These are phyloP conservation scores for Sisor rabdophorus DNA, from an alignment of 2,113 vertebrate species.

Conservation along the genomic window DNA sequence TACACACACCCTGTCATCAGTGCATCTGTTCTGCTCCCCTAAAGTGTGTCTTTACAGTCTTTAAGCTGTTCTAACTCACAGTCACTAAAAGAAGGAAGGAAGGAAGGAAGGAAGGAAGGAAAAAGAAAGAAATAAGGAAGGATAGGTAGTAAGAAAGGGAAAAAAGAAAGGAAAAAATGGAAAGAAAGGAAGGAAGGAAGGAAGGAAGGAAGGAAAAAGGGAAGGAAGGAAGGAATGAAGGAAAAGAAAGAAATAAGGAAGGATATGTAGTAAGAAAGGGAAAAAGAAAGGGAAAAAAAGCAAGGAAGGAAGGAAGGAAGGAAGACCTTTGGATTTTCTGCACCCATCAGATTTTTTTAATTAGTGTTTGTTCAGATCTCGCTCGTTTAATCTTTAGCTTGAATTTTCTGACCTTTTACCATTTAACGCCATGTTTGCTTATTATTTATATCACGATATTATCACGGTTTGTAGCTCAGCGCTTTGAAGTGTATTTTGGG, in stretches of 20 bases:
- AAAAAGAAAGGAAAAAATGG: too few relatives aligned
- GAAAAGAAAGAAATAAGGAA: too few relatives aligned
- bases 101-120: too few relatives aligned
- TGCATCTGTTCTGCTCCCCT: background rate
- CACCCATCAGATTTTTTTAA: background rate
- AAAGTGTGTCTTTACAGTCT: background rate
- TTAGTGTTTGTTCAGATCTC: background rate
- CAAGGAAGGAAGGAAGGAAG: too few relatives aligned
- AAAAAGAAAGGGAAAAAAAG: background rate
- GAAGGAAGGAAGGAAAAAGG: too few relatives aligned
- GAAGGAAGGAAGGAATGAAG: too few relatives aligned
- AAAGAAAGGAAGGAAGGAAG: too few relatives aligned
- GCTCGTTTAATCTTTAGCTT: background rate
- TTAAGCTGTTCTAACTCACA: too few relatives aligned
- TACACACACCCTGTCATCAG: background rate
- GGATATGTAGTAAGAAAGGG: too few relatives aligned
- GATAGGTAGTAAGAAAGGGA: too few relatives aligned
- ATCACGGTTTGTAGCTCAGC: background rate
- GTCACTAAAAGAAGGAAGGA: too few relatives aligned
- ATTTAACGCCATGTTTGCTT: background rate
- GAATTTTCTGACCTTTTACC: background rate
- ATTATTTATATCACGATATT: background rate
- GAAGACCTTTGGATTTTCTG: background rate
- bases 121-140: too few relatives aligned
- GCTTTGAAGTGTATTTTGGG: background rate